Evolutionary conservation across 2,888 invertebrate species (phyloP).

Genomic region (Ennomos fuscantarius): DNA sequence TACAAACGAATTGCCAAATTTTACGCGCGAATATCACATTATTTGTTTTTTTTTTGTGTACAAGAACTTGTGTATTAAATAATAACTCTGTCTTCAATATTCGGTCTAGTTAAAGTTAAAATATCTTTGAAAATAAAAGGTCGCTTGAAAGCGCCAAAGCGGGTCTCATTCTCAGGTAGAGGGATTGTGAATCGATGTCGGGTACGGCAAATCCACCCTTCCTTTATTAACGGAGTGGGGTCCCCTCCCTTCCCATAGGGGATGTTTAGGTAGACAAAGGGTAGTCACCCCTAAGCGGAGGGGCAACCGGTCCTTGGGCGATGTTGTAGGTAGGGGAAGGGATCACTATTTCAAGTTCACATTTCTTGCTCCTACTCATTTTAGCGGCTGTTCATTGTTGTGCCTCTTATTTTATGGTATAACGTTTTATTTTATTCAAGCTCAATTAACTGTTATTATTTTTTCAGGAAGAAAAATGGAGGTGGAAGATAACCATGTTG

Average conservation of each 20-base stretch:
- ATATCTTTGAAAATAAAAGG: constrained; percentile 38
- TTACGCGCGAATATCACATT: too few species aligned
- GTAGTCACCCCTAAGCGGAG: constrained; percentile 80
- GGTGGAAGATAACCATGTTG: constrained; percentile 27
- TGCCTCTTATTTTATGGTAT: constrained; percentile 33
- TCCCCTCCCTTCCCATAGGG: constrained; percentile 78
- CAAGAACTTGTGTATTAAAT: too few species aligned
- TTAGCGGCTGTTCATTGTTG: constrained; percentile 52
- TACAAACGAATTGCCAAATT: too few species aligned
- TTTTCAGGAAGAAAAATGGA: constrained; percentile 36
- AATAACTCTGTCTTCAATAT: too few species aligned
- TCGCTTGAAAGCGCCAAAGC: constrained; percentile 38
- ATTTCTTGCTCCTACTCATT: constrained; percentile 51
- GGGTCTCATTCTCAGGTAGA: constrained; percentile 61
- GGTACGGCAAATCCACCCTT: constrained; percentile 74
- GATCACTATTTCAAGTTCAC: constrained; percentile 69
- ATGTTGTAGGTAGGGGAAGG: constrained; percentile 71
- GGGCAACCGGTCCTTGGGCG: constrained; percentile 77
- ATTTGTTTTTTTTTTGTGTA: too few species aligned
- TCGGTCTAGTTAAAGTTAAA: too few species aligned
- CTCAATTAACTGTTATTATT: constrained; percentile 14
- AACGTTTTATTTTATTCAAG: constrained; percentile 43
- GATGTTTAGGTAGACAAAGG: constrained; percentile 81
- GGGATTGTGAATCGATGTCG: constrained; percentile 68
- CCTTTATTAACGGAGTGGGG: constrained; percentile 74